A percentile compares a stretch with the other conserved stretches of the same genome.
Conservation (phyloP, 2,888 invertebrate genomes). For the Polietes domitor region DNA sequence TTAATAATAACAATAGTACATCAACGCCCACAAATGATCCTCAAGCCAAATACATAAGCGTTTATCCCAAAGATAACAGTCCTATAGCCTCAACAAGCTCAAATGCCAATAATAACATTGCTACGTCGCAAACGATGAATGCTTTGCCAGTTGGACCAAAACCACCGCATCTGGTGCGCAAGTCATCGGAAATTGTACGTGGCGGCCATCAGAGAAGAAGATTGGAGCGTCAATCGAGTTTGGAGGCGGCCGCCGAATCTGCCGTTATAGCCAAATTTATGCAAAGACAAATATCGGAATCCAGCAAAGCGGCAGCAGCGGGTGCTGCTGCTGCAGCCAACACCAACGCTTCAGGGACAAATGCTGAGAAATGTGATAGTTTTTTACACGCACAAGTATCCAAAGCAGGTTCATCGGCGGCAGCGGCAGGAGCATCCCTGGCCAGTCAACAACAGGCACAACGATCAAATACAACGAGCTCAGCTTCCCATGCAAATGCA, state of each 20-base stretch:
- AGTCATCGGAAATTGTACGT: conserved; percentile 75
- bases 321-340: neutral
- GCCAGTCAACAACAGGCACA: conserved; percentile 45
- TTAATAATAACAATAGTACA: conserved; percentile 51
- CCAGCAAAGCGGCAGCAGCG: conserved; percentile 67
- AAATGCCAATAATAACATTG: conserved; percentile 34
- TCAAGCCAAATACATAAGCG: conserved; percentile 76
- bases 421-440: conserved; percentile 57
- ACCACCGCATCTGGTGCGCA: conserved; percentile 73
- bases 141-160: conserved; percentile 64
- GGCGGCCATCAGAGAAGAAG: conserved; percentile 73
- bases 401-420: conserved; percentile 45
- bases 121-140: conserved; percentile 16
- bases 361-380: conserved; percentile 69
- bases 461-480: conserved; percentile 63
- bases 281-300: conserved; percentile 75
- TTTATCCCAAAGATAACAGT: conserved; percentile 75
- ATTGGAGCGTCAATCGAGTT: conserved; percentile 78
- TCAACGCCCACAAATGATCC: conserved; percentile 49
- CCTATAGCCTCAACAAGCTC: conserved; percentile 60
- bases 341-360: conserved; percentile 39
- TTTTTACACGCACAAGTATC: conserved; percentile 75
- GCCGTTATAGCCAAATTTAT: conserved; percentile 72
- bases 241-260: conserved; percentile 75
- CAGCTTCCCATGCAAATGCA: conserved; percentile 10